These are phyloP conservation scores for Drosophila aff. DNA, from an alignment of 1,140 invertebrate genomes.

Conservation along the genomic window DNA sequence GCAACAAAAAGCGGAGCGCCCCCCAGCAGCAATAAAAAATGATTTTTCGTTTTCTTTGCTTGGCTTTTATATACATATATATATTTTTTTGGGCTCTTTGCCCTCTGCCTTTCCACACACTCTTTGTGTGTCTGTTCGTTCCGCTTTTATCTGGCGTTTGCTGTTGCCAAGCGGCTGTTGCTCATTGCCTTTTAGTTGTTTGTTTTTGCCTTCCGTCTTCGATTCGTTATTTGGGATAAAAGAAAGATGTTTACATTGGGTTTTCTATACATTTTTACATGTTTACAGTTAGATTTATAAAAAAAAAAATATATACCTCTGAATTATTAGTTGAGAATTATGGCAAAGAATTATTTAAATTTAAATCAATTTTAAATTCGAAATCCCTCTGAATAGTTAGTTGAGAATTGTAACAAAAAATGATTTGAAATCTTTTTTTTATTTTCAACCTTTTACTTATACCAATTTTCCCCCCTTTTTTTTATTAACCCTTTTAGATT, in stretches of 20 bases:
- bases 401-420: background rate
- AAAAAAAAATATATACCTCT: no score
- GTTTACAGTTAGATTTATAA: background rate
- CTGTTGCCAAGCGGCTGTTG: conserved; percentile 80
- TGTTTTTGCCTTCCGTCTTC: conserved; percentile 33
- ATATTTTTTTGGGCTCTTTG: conserved; percentile 21
- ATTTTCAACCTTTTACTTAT: conserved; percentile 1
- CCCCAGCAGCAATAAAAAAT: conserved; percentile 58
- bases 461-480: background rate
- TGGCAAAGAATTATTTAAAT: no score
- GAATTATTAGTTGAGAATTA: no score
- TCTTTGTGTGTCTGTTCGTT: conserved; percentile 27
- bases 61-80: background rate
- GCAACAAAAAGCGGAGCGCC: conserved; percentile 22
- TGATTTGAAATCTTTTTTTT: background rate
- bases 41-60: conserved; percentile 50
- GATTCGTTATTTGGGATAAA: conserved; percentile 17
- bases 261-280: background rate
- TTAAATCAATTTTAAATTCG: no score
- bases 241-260: conserved; percentile 1
- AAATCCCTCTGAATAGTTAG: background rate
- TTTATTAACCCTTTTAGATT: conserved; percentile 54
- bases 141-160: conserved; percentile 68
- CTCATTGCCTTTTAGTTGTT: conserved; percentile 38
- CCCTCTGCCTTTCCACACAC: conserved; percentile 9